Conservation (phyloP, 2,797 vertebrate genomes). For the Chrysolophus pictus region DNA sequence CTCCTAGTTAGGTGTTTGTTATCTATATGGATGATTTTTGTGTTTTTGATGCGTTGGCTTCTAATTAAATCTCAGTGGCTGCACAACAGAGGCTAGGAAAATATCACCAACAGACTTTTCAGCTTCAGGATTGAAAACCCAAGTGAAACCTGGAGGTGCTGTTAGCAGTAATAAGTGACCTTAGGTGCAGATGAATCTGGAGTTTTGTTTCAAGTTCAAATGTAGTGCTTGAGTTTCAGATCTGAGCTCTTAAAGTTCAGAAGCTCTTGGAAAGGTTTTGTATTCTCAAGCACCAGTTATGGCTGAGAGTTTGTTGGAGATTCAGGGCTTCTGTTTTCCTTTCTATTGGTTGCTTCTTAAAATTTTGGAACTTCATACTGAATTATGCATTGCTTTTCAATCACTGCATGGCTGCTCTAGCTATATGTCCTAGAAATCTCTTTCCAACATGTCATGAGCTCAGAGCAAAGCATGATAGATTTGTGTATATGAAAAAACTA, state of each 20-base stretch:
- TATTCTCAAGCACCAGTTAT: neutral
- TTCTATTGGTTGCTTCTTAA: conserved; percentile 32
- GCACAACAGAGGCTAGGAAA: neutral
- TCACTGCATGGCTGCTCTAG: neutral
- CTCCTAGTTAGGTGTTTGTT: neutral
- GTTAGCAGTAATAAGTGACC: neutral
- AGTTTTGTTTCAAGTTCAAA: conserved; percentile 24
- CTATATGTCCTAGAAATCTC: conserved; percentile 1
- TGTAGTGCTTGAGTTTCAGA: neutral
- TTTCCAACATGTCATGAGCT: neutral
- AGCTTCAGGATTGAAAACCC: neutral
- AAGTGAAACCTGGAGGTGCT: neutral
- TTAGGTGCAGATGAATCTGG: neutral
- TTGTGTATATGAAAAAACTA: neutral
- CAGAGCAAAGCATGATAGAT: neutral
- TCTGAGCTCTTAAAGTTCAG: neutral
- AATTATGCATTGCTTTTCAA: conserved; percentile 47
- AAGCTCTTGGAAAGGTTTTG: neutral
- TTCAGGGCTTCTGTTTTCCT: neutral
- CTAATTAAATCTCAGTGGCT: neutral
- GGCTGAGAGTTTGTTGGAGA: neutral
- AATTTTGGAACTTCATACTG: conserved; percentile 29
- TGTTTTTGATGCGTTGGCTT: neutral
- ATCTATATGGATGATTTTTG: neutral
- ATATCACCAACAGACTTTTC: neutral